These are phyloP conservation scores for Gymnodraco acuticeps DNA, from an alignment of 2,797 vertebrate species.

Conservation along the genomic window DNA sequence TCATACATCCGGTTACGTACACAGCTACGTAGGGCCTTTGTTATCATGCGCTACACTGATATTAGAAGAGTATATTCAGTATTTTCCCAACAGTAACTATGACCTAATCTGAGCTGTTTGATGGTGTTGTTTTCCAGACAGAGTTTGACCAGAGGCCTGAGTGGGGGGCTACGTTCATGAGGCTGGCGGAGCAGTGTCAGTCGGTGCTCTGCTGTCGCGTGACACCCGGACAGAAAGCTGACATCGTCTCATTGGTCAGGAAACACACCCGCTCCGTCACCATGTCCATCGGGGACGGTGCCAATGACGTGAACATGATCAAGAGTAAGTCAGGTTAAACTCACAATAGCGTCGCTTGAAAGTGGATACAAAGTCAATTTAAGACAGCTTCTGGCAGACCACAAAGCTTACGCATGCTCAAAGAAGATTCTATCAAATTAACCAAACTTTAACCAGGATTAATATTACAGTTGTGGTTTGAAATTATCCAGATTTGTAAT, in stretches of 20 bases:
- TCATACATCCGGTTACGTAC: no score
- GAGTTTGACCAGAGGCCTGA: slow-evolving; percentile 80
- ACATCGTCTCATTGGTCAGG: slow-evolving; percentile 89
- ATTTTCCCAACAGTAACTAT: neutral
- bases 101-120: slow-evolving; percentile 17
- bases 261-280: slow-evolving; percentile 88
- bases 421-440: no score
- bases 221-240: slow-evolving; percentile 94
- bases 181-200: slow-evolving; percentile 88
- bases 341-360: no score
- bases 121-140: slow-evolving; percentile 59
- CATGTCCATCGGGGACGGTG: slow-evolving; percentile 93
- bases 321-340: slow-evolving; percentile 88
- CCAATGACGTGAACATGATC: slow-evolving; percentile 98
- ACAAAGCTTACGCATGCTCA: no score
- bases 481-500: no score
- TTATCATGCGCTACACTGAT: no score
- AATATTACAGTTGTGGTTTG: no score
- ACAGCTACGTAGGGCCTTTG: no score
- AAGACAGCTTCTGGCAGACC: no score
- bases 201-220: slow-evolving; percentile 95
- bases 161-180: slow-evolving; percentile 85
- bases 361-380: no score
- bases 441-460: no score
- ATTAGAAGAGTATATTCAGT: no score